These are phyloP conservation scores for Anadara kagoshimensis DNA, from an alignment of 1,140 invertebrate species.

Conservation along the genomic window DNA sequence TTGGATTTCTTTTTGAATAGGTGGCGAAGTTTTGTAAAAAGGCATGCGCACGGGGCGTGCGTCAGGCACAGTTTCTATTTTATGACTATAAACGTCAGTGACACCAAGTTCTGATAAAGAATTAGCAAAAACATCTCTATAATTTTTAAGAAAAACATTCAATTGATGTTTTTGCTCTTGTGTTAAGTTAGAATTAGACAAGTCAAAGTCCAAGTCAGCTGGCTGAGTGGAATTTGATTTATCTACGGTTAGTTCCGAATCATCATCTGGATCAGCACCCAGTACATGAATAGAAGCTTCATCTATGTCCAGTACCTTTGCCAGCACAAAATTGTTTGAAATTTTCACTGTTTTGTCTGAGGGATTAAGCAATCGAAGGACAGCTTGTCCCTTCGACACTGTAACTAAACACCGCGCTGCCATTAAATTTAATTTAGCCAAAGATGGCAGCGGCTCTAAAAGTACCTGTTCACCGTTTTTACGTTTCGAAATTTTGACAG, in stretches of 20 bases:
- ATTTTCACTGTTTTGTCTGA: slow-evolving; percentile 1
- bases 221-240: neutral
- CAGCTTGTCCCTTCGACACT: slow-evolving; percentile 12
- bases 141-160: slow-evolving; percentile 21
- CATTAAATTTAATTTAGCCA: slow-evolving; percentile 9
- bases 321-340: slow-evolving; percentile 7
- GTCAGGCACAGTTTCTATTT: slow-evolving; percentile 36
- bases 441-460: slow-evolving; percentile 15
- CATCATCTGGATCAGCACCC: neutral
- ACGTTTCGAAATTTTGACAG: slow-evolving; percentile 2
- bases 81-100: slow-evolving; percentile 24
- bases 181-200: neutral
- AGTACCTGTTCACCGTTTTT: neutral
- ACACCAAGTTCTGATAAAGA: slow-evolving; percentile 31
- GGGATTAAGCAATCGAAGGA: slow-evolving; percentile 6
- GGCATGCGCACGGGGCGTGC: slow-evolving; percentile 8
- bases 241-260: no score
- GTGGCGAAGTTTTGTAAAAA: slow-evolving; percentile 17
- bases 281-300: neutral
- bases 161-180: slow-evolving; percentile 8
- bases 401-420: slow-evolving; percentile 13
- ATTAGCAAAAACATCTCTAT: slow-evolving; percentile 43
- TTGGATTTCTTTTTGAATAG: slow-evolving; percentile 15
- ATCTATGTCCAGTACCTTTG: slow-evolving; percentile 2
- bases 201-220: slow-evolving; percentile 6